Evolutionary conservation across 2,113 vertebrate genomes (phyloP).

Genomic region (Enhydra lutris): DNA sequence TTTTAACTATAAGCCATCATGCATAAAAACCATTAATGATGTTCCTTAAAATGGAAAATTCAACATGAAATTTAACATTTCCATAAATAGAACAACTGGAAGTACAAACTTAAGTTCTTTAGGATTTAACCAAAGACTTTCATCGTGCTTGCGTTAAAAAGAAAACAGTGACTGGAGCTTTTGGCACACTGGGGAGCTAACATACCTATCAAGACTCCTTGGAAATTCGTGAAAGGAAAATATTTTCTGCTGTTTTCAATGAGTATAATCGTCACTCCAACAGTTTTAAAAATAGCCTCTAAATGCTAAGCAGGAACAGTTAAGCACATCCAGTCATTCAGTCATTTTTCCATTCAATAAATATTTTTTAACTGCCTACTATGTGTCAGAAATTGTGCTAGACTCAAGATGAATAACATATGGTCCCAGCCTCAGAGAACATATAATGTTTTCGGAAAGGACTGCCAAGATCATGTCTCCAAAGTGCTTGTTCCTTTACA

Average conservation of each 20-base stretch:
- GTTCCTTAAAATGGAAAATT: constrained; percentile 4
- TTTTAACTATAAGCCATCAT: background rate
- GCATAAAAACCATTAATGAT: background rate
- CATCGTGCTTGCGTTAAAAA: background rate
- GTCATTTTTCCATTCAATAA: constrained; percentile 57
- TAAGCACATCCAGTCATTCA: background rate
- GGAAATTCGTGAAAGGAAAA: constrained; percentile 63
- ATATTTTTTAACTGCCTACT: constrained; percentile 68
- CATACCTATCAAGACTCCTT: constrained; percentile 52
- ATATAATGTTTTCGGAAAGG: background rate
- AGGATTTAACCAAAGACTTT: background rate
- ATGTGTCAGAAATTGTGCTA: constrained; percentile 48
- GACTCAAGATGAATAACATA: constrained; percentile 39
- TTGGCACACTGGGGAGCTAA: background rate
- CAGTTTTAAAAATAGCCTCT: constrained; percentile 59
- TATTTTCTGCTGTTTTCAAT: constrained; percentile 55
- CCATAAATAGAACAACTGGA: background rate
- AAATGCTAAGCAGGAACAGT: constrained; percentile 16
- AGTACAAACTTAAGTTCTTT: background rate
- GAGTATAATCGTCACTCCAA: constrained; percentile 28
- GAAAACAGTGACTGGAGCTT: background rate
- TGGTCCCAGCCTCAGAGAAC: background rate
- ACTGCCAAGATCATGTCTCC: background rate
- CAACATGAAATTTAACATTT: background rate
- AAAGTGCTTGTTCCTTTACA: background rate